phyloP scores from a whole-genome alignment of 2,888 invertebrate genomes.

The Diaperis boleti region DNA sequence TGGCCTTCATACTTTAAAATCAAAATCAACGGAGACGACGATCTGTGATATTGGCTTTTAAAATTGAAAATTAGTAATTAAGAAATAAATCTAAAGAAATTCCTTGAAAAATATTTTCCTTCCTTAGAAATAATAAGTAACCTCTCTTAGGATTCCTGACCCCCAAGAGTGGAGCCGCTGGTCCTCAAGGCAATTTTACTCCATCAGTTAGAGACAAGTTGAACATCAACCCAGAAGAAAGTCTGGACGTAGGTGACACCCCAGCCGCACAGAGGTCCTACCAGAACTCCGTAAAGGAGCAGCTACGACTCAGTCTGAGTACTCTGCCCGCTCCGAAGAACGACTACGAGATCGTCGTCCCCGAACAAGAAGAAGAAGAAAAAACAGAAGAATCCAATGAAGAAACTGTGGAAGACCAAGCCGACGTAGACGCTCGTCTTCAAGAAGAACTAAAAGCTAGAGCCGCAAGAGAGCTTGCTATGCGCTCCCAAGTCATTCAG shows the following conservation, averaged over 20 bases:
- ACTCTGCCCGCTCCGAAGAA: slow-evolving; percentile 92
- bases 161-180: slow-evolving; percentile 67
- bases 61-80: no score
- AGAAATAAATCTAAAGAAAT: no score
- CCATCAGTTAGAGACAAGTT: slow-evolving; percentile 92
- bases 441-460: slow-evolving; percentile 78
- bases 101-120: no score
- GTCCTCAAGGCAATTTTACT: slow-evolving; percentile 58
- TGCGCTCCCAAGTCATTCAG: slow-evolving; percentile 89
- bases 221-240: slow-evolving; percentile 93
- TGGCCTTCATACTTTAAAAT: no score
- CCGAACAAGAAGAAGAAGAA: slow-evolving; percentile 79
- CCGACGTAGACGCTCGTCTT: slow-evolving; percentile 81
- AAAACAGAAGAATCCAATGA: slow-evolving; percentile 61
- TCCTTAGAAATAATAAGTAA: no score
- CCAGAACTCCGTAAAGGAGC: slow-evolving; percentile 72
- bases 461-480: slow-evolving; percentile 78
- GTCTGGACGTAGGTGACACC: slow-evolving; percentile 77
- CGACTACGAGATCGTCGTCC: slow-evolving; percentile 98
- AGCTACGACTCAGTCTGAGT: slow-evolving; percentile 82
- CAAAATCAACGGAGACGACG: no score
- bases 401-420: slow-evolving; percentile 81
- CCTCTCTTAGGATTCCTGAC: slow-evolving; percentile 72
- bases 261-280: slow-evolving; percentile 72
- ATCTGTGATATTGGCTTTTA: no score